phyloP scores from a whole-genome alignment of 1,140 invertebrate genomes.

The Acromyrmex echinatior region DNA sequence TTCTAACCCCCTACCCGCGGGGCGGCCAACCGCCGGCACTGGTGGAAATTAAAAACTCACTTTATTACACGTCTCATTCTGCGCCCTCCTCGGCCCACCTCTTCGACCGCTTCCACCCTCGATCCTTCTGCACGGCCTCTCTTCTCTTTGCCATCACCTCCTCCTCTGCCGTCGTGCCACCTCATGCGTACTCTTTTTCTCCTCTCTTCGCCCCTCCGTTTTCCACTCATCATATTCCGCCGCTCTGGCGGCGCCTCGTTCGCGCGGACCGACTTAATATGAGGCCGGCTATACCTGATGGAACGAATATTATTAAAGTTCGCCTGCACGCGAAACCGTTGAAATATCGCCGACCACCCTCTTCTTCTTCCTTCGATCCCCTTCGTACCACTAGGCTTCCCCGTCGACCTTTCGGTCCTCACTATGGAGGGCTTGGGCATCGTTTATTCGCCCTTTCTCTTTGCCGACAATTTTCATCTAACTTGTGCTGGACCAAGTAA shows the following conservation, averaged over 20 bases:
- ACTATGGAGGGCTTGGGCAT: slow-evolving; percentile 21
- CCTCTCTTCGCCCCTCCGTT: slow-evolving; percentile 24
- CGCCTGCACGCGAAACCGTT: slow-evolving; percentile 84
- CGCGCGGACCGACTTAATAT: slow-evolving; percentile 84
- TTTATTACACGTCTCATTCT: slow-evolving; percentile 87
- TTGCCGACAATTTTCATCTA: slow-evolving; percentile 71
- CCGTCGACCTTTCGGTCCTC: slow-evolving; percentile 64
- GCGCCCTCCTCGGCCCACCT: slow-evolving; percentile 61
- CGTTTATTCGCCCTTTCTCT: slow-evolving; percentile 61
- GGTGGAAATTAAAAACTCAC: slow-evolving; percentile 87
- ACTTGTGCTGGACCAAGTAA: slow-evolving; percentile 22
- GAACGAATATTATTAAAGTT: slow-evolving; percentile 87
- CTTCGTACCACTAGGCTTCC: slow-evolving; percentile 17
- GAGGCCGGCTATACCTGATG: slow-evolving; percentile 85
- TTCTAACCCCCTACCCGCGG: slow-evolving; percentile 79
- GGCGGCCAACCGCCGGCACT: slow-evolving; percentile 80
- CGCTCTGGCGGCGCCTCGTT: slow-evolving; percentile 65
- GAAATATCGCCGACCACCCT: slow-evolving; percentile 82
- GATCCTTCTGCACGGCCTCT: slow-evolving; percentile 54
- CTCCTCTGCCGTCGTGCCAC: slow-evolving; percentile 21
- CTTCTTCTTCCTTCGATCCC: slow-evolving; percentile 31
- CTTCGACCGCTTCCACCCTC: slow-evolving; percentile 48
- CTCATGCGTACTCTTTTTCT: slow-evolving; percentile 55
- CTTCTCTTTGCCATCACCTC: slow-evolving; percentile 34
- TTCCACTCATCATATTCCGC: slow-evolving; percentile 69